Conservation (phyloP, 2,113 vertebrate genomes). For the Girardinichthys multiradiatus region DNA sequence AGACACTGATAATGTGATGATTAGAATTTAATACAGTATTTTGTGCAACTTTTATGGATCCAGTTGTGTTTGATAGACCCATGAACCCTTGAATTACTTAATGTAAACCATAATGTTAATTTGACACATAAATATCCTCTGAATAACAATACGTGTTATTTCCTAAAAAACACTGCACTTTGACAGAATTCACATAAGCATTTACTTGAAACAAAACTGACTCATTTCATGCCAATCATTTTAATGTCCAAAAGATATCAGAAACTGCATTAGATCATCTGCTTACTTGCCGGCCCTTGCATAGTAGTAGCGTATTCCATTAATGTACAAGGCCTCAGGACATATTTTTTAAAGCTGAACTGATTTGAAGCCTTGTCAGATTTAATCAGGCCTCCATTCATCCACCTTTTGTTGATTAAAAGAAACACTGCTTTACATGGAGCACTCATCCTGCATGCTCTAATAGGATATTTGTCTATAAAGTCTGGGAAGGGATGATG, state of each 20-base stretch:
- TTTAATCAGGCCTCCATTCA: constrained; percentile 63
- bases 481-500: constrained; percentile 50
- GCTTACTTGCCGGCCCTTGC: constrained; percentile 42
- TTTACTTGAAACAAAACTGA: not conserved
- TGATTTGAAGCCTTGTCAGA: constrained; percentile 76
- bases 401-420: constrained; percentile 62
- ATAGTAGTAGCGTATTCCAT: constrained; percentile 22
- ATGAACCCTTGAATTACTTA: not conserved
- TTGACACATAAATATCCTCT: not conserved
- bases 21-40: not conserved
- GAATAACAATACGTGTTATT: not conserved
- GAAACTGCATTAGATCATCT: constrained; percentile 31
- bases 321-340: constrained; percentile 50
- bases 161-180: not conserved
- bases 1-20: not conserved
- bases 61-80: not conserved
- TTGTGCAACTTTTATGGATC: not conserved
- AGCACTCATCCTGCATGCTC: constrained; percentile 32
- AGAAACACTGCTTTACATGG: constrained; percentile 58
- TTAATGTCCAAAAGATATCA: constrained; percentile 8
- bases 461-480: constrained; percentile 55
- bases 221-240: constrained; percentile 6
- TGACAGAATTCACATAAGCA: constrained; percentile 5
- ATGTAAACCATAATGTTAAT: not conserved
- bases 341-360: constrained; percentile 56